These are phyloP conservation scores for Clivina fossor DNA, from an alignment of 2,888 invertebrate genomes.

Conservation along the genomic window DNA sequence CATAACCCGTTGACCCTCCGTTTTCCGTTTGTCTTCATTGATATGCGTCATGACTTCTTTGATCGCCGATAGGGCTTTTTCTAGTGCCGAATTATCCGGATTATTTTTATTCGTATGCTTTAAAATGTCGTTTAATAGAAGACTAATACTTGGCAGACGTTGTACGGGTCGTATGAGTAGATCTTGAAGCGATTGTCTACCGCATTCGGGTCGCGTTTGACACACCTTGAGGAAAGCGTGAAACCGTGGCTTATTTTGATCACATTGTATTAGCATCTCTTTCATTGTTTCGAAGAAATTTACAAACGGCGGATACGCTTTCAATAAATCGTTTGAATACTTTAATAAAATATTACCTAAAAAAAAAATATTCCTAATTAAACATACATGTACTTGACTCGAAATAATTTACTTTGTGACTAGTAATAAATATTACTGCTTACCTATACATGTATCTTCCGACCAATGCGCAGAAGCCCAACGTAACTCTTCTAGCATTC, in stretches of 20 bases:
- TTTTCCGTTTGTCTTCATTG: constrained; percentile 96
- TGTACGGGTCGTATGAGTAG: constrained; percentile 97
- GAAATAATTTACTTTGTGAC: background rate
- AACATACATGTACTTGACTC: background rate
- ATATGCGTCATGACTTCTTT: constrained; percentile 95
- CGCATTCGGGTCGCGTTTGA: constrained; percentile 92
- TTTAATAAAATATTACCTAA: constrained; percentile 85
- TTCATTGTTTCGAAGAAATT: constrained; percentile 98
- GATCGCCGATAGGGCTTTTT: constrained; percentile 82
- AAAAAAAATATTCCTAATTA: background rate
- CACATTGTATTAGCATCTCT: constrained; percentile 88
- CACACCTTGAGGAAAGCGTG: constrained; percentile 97
- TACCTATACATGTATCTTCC: constrained; percentile 63
- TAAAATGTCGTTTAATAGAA: constrained; percentile 90
- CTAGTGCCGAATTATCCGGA: constrained; percentile 83
- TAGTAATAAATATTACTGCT: no score
- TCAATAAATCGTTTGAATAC: constrained; percentile 84
- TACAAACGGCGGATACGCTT: constrained; percentile 96
- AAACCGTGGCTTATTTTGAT: constrained; percentile 91
- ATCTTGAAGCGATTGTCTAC: constrained; percentile 92
- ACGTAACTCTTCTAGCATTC: constrained; percentile 68
- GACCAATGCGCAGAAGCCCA: constrained; percentile 77
- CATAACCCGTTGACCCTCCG: constrained; percentile 93
- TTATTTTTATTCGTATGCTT: constrained; percentile 89
- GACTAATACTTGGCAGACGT: constrained; percentile 92